A percentile compares a stretch with the other conserved stretches of the same genome.
These are phyloP conservation scores for Falcunculus frontatus DNA, from an alignment of 2,113 vertebrate genomes.

Conservation along the genomic window DNA sequence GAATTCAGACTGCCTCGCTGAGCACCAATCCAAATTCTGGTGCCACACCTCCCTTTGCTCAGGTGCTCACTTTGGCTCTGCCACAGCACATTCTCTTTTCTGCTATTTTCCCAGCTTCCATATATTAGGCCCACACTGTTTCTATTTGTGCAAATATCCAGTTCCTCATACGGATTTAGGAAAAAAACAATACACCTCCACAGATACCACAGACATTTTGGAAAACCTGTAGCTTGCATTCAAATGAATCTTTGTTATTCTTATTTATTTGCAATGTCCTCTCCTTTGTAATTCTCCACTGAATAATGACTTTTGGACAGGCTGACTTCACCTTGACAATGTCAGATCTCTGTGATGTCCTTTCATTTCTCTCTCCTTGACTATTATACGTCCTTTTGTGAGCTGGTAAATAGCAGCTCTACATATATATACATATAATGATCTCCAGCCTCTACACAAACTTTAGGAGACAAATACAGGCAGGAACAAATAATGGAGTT, in stretches of 20 bases:
- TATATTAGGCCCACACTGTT: background rate
- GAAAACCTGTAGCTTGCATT: background rate
- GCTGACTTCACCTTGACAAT: background rate
- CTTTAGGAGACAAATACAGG: background rate
- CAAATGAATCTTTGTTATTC: background rate
- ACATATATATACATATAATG: background rate
- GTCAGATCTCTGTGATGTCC: background rate
- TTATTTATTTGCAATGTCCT: background rate
- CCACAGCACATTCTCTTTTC: background rate
- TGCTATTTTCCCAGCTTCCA: background rate
- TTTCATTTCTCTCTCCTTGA: background rate
- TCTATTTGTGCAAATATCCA: background rate
- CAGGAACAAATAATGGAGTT: background rate
- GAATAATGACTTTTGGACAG: background rate
- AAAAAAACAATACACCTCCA: background rate
- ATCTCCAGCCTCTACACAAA: background rate
- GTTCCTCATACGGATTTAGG: background rate
- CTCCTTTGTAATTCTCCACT: background rate
- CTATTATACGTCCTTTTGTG: background rate
- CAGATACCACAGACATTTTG: background rate
- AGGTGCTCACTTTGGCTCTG: background rate
- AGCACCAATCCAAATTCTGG: background rate
- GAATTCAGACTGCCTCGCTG: background rate
- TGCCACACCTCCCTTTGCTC: background rate
- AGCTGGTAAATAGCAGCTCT: background rate